Conservation (phyloP, 2,113 vertebrate genomes). For the Calyptommatus sinebrachiatus region DNA sequence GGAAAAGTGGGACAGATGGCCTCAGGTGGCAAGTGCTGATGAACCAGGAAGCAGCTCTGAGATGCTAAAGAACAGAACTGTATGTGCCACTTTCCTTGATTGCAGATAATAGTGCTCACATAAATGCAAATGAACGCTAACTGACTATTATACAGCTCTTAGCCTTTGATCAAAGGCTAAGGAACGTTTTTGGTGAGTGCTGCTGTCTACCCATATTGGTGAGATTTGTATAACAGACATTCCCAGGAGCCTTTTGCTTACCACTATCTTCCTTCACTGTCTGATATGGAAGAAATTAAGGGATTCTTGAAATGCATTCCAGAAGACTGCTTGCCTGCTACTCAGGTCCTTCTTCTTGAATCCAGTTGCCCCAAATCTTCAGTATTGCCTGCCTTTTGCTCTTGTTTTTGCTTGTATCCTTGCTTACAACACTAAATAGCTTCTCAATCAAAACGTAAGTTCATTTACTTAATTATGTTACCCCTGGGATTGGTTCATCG, state of each 20-base stretch:
- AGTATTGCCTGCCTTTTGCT: background rate
- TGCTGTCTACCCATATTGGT: background rate
- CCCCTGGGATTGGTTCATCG: background rate
- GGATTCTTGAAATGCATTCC: background rate
- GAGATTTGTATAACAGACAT: background rate
- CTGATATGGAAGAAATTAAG: background rate
- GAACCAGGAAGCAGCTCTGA: background rate
- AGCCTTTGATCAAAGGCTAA: background rate
- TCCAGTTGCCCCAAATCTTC: background rate
- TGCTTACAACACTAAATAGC: background rate
- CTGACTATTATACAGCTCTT: background rate
- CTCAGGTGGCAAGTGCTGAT: background rate
- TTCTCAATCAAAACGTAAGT: background rate
- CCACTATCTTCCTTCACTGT: background rate
- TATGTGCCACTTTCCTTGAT: too few relatives aligned
- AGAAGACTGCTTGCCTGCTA: background rate
- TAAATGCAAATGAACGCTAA: background rate
- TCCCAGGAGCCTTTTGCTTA: too few relatives aligned
- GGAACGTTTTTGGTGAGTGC: background rate
- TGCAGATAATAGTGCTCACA: background rate
- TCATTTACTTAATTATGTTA: too few relatives aligned
- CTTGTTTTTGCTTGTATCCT: background rate
- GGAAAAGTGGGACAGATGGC: background rate
- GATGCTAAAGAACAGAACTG: background rate
- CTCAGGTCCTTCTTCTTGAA: background rate